Evolutionary conservation across 2,113 vertebrate species (phyloP), one percentile per base, ranked within the genome.

Genomic region (Columbina picui): DNA sequence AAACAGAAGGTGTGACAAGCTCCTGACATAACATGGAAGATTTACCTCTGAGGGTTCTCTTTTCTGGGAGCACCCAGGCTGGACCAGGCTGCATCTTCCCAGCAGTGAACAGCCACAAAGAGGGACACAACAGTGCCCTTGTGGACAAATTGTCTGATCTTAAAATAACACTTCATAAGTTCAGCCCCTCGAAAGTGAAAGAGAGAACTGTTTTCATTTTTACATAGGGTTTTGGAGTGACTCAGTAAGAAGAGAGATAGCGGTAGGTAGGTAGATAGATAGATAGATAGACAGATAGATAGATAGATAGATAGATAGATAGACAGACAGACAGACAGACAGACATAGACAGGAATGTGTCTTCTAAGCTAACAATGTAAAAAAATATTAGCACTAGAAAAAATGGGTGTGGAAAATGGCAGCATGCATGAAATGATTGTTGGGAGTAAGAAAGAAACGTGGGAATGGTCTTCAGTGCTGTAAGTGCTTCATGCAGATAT

Each of bases 271-370:
- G 16, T 14, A 74, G 19, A 7, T 4, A 70, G 32, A 2, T 8
- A 41, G 34, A 0, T 1, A 53, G 13, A 1, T 4, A 57, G 39
- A 3, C 3, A 34, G 39, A 8, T 7, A 17, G 18, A 8, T 6
- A 25, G 30, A 27, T 15, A 47, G 41, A 30, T 14, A n/a, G 41
- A 32, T 30, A 70, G 2, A 14, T 12, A 74, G 19, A 9, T 4
- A 70, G 32, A 2, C 7, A 41, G 32, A 10, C 2, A 55, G 43
- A 26, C 4, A 83, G 12, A 10, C 2, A 76, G 57, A 26, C 0
- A 52, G 34, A 3, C 0, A 47, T 18, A 75, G 1, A 12, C 29
- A 49, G 47, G 47, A 49, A 49, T 49, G 47, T 23, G 47, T 49
- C 47, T 23, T 49, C 22, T 49, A 49, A 41, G 39, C 17, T 26